Base-by-base conservation (phyloP, 2,888 invertebrate genomes). In the Fissipunctia ypsillon region DNA sequence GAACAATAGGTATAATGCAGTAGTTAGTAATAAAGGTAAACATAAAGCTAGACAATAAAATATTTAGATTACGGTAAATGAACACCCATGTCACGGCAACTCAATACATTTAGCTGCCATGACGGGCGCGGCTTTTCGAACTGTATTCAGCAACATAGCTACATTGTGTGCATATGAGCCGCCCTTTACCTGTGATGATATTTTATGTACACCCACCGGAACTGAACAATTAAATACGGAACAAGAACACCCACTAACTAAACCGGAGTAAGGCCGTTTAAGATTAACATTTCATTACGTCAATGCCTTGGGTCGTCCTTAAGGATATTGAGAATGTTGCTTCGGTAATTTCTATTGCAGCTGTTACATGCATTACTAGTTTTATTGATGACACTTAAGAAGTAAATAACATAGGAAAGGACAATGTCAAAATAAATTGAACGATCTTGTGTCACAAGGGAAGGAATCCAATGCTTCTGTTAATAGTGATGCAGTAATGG, bases 91-190 rank as follows among this genome's bases (percentile, higher is more conserved):
- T 63, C 38, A 76, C 45, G 70, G 76, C 22, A 64, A 65, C 68
- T 43, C 43, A 70, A 74, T 80, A 72, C n/a, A 64, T 67, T 67
- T 59, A 71, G 38, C 38, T 5, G 61, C 61, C 65, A 69, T 90
- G 90, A 90, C 84, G 87, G 88, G 86, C 80, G 84, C 87, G 91
- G 87, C 91, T 91, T 91, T 90, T 89, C 73, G 76, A 84, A 81
- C 85, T 87, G 79, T 80, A 84, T 81, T 64, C 71, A 76, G 54
- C 12, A 65, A 80, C 76, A 78, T 76, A 72, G 75, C 67, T 76
- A 88, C 81, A 94, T 94, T 94, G 94, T 94, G 92, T 94, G 93
- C 88, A 92, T 93, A 94, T 94, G 84, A 92, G 89, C 83, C 89
- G 90, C 90, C 90, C 90, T 91, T 90, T 88, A 78, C 79, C 81